These are phyloP conservation scores for Silurus lanzhouensis DNA, from an alignment of 2,797 vertebrate species.

Conservation along the genomic window DNA sequence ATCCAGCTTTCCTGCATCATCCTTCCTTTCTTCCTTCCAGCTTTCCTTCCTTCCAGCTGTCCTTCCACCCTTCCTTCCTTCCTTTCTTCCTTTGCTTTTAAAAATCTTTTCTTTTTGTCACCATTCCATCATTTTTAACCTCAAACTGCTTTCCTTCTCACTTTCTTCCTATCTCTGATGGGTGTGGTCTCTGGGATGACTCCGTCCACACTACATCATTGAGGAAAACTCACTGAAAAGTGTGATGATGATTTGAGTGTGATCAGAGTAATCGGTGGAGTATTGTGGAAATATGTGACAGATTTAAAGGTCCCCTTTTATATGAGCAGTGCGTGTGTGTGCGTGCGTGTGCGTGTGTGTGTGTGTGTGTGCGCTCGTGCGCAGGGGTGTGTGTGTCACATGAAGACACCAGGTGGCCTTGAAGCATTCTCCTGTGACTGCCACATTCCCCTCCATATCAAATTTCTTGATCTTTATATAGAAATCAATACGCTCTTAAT, in stretches of 20 bases:
- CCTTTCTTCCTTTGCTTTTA: background rate
- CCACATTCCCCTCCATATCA: slow-evolving; percentile 60
- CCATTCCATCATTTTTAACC: background rate
- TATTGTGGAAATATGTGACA: slow-evolving; percentile 10
- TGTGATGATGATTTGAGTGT: slow-evolving; percentile 3
- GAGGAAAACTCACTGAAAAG: background rate
- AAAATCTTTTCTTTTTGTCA: background rate
- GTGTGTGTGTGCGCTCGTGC: slow-evolving; percentile 22
- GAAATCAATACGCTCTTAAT: slow-evolving; percentile 78
- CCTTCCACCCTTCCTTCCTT: background rate
- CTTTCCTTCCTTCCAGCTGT: background rate
- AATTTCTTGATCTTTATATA: slow-evolving; percentile 76
- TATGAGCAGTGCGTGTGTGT: slow-evolving; percentile 21
- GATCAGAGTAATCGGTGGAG: background rate
- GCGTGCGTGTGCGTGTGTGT: slow-evolving; percentile 21
- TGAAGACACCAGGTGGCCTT: slow-evolving; percentile 52
- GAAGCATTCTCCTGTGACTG: slow-evolving; percentile 53
- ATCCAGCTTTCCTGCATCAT: background rate
- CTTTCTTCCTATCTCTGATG: background rate
- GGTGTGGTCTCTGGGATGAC: background rate
- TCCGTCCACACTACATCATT: background rate
- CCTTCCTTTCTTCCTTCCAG: background rate
- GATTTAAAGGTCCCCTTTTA: slow-evolving; percentile 18
- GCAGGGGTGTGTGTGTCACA: slow-evolving; percentile 60
- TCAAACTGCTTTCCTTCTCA: background rate